A percentile compares a stretch with the other conserved stretches of the same genome.
These are phyloP conservation scores for Opisthocomus hoazin DNA, from an alignment of 2,113 vertebrate species.

Conservation along the genomic window DNA sequence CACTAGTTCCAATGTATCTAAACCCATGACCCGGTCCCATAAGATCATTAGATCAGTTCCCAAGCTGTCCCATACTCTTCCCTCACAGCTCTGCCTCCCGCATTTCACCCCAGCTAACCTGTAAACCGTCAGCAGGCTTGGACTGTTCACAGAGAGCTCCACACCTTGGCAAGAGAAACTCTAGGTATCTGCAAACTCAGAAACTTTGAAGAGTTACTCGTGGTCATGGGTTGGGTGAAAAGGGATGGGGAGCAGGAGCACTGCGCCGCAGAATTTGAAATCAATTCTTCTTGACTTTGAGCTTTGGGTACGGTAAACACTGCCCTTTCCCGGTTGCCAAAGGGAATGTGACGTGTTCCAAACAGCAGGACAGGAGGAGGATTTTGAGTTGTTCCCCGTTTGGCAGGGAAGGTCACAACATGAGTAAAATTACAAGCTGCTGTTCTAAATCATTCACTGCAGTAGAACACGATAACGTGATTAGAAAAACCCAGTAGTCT, in stretches of 20 bases:
- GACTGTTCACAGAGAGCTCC: background rate
- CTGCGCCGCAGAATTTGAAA: background rate
- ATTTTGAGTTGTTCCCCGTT: no score
- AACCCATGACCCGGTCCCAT: background rate
- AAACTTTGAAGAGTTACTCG: background rate
- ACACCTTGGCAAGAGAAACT: background rate
- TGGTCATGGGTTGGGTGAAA: background rate
- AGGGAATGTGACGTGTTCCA: background rate
- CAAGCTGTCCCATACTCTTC: background rate
- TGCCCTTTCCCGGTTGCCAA: background rate
- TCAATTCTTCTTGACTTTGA: no score
- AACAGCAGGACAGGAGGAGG: background rate
- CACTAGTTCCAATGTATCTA: background rate
- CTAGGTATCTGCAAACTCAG: background rate
- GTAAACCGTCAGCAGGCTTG: no score
- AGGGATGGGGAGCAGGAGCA: background rate
- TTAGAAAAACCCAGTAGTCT: background rate
- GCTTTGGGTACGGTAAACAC: background rate
- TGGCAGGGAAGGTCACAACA: background rate
- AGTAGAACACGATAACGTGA: background rate
- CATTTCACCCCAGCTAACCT: background rate
- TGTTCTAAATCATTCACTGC: background rate
- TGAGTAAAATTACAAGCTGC: background rate
- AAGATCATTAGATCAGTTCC: background rate
- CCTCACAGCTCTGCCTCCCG: background rate